A percentile compares a stretch with the other conserved stretches of the same genome.
Conservation (phyloP, 2,113 vertebrate species). For the Nesoenas mayeri region DNA sequence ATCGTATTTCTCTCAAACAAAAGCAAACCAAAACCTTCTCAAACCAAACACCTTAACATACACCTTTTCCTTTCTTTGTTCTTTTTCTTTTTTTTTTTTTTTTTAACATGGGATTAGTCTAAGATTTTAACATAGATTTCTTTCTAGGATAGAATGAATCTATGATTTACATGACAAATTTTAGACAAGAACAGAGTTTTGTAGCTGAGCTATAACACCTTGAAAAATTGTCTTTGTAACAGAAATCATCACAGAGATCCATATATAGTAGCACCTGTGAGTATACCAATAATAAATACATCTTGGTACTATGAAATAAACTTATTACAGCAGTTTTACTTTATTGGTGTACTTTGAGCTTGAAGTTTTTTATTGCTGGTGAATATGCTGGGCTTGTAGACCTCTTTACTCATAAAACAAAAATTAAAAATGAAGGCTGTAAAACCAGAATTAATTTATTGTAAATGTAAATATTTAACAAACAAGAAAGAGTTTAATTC, state of each 20-base stretch:
- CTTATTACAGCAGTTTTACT: not conserved
- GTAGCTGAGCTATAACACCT: not conserved
- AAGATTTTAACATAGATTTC: not conserved
- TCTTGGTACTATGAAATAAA: not conserved
- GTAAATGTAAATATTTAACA: not conserved
- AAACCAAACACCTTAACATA: not conserved
- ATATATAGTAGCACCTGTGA: not conserved
- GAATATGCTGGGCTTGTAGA: not conserved
- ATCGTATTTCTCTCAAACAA: not conserved
- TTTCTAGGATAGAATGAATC: not conserved
- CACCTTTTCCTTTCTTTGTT: too few relatives aligned
- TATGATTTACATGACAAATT: not conserved
- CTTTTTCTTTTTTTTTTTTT: not conserved
- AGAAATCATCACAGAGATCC: not conserved
- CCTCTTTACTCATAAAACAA: not conserved
- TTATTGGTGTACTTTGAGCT: not conserved
- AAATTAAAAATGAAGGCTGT: not conserved
- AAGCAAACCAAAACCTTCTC: not conserved
- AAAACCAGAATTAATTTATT: not conserved
- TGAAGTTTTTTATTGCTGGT: not conserved
- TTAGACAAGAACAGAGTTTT: not conserved
- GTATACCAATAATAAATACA: not conserved
- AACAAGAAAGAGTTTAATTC: not conserved
- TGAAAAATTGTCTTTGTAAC: not conserved
- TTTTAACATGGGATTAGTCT: not conserved